Conservation (phyloP, 2,888 invertebrate species). For the Chymomyza caudatula region DNA sequence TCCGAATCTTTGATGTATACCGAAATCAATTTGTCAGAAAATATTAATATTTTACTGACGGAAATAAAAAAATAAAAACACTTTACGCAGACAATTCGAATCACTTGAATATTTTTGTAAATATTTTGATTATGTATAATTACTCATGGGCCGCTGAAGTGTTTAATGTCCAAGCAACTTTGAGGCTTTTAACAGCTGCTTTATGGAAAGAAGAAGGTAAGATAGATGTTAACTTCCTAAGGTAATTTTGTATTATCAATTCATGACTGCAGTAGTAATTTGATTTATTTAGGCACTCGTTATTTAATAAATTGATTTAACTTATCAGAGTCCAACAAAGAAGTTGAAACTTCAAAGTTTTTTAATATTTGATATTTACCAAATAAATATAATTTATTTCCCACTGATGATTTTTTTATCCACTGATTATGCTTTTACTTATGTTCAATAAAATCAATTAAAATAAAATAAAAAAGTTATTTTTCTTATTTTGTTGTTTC, state of each 20-base stretch:
- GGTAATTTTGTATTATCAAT: background rate
- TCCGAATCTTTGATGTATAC: background rate
- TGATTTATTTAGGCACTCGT: too few species aligned
- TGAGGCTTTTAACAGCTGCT: background rate
- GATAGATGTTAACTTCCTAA: background rate
- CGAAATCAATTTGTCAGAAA: background rate
- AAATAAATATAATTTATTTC: too few species aligned
- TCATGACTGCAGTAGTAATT: background rate
- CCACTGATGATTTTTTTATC: too few species aligned
- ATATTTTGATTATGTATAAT: background rate
- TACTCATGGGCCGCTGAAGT: background rate
- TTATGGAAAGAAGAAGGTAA: background rate
- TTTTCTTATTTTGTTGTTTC: too few species aligned
- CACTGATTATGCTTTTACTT: too few species aligned
- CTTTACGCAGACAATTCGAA: background rate
- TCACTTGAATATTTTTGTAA: background rate
- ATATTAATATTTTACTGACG: background rate
- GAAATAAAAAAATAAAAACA: too few species aligned
- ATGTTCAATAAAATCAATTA: too few species aligned
- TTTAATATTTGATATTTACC: too few species aligned
- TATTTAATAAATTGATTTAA: too few species aligned
- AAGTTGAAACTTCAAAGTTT: too few species aligned
- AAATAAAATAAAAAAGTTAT: too few species aligned
- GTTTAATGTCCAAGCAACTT: background rate
- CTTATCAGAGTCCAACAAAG: too few species aligned